Base-by-base conservation (phyloP, 2,797 vertebrate genomes). In the Anolis apletophallus region DNA sequence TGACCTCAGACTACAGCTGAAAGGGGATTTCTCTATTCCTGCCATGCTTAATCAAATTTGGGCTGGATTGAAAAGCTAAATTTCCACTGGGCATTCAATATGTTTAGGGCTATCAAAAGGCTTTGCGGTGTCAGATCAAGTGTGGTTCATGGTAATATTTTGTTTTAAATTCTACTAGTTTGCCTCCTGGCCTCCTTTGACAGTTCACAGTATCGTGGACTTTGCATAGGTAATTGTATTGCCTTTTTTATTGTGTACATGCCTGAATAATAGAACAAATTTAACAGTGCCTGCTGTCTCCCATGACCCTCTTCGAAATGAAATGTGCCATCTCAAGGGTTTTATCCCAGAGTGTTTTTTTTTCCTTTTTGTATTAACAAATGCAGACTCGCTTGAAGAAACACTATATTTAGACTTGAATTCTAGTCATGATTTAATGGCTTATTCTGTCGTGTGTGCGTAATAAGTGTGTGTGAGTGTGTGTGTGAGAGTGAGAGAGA, bases 181-280 rank as follows among this genome's bases (percentile, higher is more conserved):
- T 80, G 64, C 50, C 72, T 86, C 71, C 61, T 16, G 6, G 52
- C 29, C 57, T 83, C 40, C 59, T 72, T 67, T 81, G 81, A 57
- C 81, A 82, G 79, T 52, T 59, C 76, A 36, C 52, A 64, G 54
- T 46, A 75, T 34, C 57, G 57, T 64, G 50, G 32, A 81, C 26
- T 85, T 86, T 86, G 36, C 68, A 89, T 87, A 84, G 77, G 32
- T 92, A 86, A 55, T 87, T 90, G 64, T 88, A 57, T 84, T 85
- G 79, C 81, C 61, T 36, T 23, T 89, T 89, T 73, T 80, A 2
- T 36, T 72, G 21, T 83, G 54, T 69, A 69, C 50, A 90, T 82
- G 69, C 29, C 21, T 54, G 72, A 86, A 74, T n/a, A 73, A 90
- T 73, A 69, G 76, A 89, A 71, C 23, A 32, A 55, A 46, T 11